Evolutionary conservation across 2,888 invertebrate species (phyloP), one percentile per base, ranked within the genome.

Genomic region (Eubasilissa splendida): DNA sequence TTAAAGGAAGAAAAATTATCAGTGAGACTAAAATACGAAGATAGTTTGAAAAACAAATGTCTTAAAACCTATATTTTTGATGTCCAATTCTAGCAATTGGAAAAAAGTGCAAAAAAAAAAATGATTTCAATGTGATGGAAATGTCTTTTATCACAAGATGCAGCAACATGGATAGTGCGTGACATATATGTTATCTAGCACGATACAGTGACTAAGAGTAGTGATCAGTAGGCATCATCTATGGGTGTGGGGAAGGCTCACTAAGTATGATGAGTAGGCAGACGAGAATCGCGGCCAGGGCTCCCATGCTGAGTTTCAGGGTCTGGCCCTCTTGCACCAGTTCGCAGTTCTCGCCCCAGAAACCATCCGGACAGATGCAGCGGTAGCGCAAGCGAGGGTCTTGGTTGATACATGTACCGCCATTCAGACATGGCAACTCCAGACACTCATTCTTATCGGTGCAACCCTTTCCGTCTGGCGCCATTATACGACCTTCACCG

Each of bases 211-310:
- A 76, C 65, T 63, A 63, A 60, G 50, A 54, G 75, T 75, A 53
- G 53, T 76, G 76, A 65, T 58, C n/a, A n/a, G 58, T n/a, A n/a
- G 12, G 65, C 33, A 31, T n/a, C 33, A 68, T 66, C n/a, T 14
- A 59, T 33, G 14, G 68, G 52, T 52, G 53, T 54, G 78, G 81
- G 82, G 86, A 87, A 33, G 58, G 95, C 97, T 96, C 94, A 99
- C 99, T 95, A 90, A 99, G 94, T 87, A 99, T 97, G 89, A 98
- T 96, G 89, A 98, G 94, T 87, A 99, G 94, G 91, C 98, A 99
- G 90, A 99, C 96, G 88, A 99, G 93, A 88, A 99, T 99, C 87
- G 98, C 98, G 84, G 98, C 97, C 85, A 99, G 92, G 84, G 99
- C 99, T 85, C 98, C 97, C 94, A 97, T 97, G 91, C 98, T 97